Conservation (phyloP, 2,113 vertebrate genomes). For the Burhinus bistriatus region DNA sequence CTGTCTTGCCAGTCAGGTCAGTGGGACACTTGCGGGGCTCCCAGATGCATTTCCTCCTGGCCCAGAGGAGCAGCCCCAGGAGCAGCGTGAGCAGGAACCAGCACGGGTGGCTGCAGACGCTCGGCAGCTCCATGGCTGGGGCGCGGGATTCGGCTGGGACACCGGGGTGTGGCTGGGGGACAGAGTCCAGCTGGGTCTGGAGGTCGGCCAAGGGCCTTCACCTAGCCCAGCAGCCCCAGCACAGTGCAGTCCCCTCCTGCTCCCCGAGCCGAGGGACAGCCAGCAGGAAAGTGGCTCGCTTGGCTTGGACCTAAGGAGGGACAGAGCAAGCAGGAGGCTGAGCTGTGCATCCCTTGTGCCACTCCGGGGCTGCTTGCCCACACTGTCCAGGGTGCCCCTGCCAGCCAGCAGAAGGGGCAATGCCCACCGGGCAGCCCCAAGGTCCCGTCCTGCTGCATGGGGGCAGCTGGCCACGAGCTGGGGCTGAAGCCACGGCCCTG, state of each 20-base stretch:
- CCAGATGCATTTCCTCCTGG: constrained; percentile 59
- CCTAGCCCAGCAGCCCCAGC: background rate
- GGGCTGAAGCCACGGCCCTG: background rate
- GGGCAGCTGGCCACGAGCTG: background rate
- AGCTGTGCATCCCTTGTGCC: accelerated
- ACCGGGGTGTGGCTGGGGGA: accelerated
- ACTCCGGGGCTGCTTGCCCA: accelerated
- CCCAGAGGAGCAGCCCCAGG: constrained; percentile 65
- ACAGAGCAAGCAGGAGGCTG: background rate
- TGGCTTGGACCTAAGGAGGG: accelerated
- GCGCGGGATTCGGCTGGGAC: accelerated
- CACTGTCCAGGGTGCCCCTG: accelerated
- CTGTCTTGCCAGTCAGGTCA: constrained; percentile 79
- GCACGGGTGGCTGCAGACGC: background rate
- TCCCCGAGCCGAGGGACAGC: too few species aligned
- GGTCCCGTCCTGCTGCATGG: background rate
- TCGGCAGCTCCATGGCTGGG: background rate
- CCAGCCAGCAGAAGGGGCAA: background rate
- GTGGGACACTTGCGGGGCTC: constrained; percentile 68
- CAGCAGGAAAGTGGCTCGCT: accelerated
- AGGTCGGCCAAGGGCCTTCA: background rate
- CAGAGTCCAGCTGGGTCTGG: background rate
- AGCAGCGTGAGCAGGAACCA: constrained; percentile 66
- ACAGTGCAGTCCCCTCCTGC: accelerated
- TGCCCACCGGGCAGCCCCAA: background rate